Percentiles rank a stretch among this genome's conserved stretches.
phyloP scores from a whole-genome alignment of 2,113 vertebrate genomes.

The Bos taurus region DNA sequence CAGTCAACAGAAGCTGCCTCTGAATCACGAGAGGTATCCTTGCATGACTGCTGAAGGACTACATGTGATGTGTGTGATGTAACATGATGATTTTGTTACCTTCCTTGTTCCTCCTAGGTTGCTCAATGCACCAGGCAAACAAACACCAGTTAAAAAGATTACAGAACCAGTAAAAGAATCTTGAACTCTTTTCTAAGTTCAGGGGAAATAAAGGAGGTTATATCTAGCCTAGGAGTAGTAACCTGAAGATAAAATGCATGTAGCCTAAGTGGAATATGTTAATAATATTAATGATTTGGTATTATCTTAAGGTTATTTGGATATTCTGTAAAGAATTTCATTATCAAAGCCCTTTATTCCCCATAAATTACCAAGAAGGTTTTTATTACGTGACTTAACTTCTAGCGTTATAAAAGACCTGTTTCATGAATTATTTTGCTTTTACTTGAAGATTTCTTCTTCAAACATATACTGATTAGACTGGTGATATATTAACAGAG shows the following conservation, averaged over 20 bases:
- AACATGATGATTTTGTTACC: neutral
- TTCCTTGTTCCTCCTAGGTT: neutral
- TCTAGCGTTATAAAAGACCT: neutral
- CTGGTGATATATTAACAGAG: neutral
- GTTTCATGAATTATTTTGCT: neutral
- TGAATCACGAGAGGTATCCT: neutral
- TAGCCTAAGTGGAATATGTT: neutral
- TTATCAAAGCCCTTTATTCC: neutral
- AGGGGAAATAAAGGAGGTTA: neutral
- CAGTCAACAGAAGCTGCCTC: neutral
- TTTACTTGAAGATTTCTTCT: constrained; percentile 39
- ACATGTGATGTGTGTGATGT: neutral
- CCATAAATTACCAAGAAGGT: neutral
- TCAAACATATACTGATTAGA: neutral
- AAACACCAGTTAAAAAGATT: constrained; percentile 17
- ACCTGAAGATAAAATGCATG: neutral
- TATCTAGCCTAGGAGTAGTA: neutral
- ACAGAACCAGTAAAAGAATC: neutral
- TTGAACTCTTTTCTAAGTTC: neutral
- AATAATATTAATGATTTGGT: neutral
- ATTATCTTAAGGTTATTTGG: neutral
- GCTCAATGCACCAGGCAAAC: neutral
- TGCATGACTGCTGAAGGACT: neutral
- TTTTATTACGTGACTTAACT: constrained; percentile 21
- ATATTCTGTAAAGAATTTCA: neutral